phyloP scores from a whole-genome alignment of 2,797 vertebrate genomes.

The Chrysocyon brachyurus region DNA sequence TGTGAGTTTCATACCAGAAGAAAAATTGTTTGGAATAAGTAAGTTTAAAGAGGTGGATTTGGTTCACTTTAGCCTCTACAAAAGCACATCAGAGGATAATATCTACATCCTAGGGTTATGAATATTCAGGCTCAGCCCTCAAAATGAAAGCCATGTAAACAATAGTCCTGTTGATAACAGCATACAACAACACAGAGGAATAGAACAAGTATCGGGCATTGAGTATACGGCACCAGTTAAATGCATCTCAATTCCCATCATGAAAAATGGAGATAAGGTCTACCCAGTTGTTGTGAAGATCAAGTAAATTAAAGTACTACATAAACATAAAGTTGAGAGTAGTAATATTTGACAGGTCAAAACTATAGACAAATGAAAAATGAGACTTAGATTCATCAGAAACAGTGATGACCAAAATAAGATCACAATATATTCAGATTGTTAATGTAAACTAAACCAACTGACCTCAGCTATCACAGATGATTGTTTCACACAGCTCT shows the following conservation, averaged over 20 bases:
- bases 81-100: background rate
- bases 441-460: background rate
- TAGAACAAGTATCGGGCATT: background rate
- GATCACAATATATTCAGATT: background rate
- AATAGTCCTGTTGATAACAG: background rate
- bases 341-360: background rate
- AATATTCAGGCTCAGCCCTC: background rate
- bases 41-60: background rate
- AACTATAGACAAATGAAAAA: slow-evolving; percentile 23
- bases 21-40: background rate
- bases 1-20: background rate
- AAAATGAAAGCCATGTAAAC: background rate
- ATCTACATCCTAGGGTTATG: background rate
- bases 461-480: background rate
- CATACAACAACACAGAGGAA: background rate
- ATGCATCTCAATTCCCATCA: background rate
- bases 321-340: background rate
- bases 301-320: background rate
- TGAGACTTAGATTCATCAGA: background rate
- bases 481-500: background rate
- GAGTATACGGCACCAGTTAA: background rate
- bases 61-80: background rate
- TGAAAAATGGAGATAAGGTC: background rate
- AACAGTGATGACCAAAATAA: background rate
- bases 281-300: background rate